Evolutionary conservation across 2,888 invertebrate genomes (phyloP).

Genomic region (Neoscelio sp.): DNA sequence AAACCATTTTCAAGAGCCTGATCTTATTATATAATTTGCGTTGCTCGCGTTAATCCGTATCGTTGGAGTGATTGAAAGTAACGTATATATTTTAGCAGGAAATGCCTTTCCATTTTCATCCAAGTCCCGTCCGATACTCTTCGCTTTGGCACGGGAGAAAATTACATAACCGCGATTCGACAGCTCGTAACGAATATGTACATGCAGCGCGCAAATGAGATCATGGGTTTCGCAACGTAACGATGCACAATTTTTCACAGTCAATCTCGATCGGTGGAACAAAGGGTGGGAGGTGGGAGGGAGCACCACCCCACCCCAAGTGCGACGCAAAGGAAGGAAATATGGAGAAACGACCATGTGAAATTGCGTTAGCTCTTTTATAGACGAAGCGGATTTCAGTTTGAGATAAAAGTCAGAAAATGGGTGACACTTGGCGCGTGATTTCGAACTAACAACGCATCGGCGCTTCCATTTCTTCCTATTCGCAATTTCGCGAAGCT

Average conservation of each 20-base stretch:
- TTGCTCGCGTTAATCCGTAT: not conserved
- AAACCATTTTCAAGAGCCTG: no score
- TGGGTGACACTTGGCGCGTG: conserved; percentile 43
- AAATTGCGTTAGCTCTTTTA: conserved; percentile 39
- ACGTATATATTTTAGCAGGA: conserved; percentile 41
- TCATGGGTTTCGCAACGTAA: conserved; percentile 63
- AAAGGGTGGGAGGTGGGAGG: not conserved
- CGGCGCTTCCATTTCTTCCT: conserved; percentile 53
- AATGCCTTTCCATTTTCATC: conserved; percentile 49
- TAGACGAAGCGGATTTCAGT: conserved; percentile 57
- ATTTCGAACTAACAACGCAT: conserved; percentile 49
- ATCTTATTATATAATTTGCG: conserved; percentile 24
- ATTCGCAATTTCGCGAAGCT: conserved; percentile 58
- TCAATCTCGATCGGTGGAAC: conserved; percentile 63
- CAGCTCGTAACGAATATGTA: conserved; percentile 64
- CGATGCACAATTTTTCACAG: conserved; percentile 69
- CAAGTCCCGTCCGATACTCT: not conserved
- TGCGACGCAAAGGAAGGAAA: not conserved
- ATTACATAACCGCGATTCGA: conserved; percentile 64
- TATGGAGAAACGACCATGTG: not conserved
- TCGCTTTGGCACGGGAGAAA: conserved; percentile 18
- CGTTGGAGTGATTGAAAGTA: conserved; percentile 39
- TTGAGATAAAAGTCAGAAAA: conserved; percentile 55
- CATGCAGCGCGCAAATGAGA: conserved; percentile 69
- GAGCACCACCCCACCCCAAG: not conserved